A percentile compares a stretch with the other conserved stretches of the same genome.
Conservation (phyloP, 1,140 invertebrate species). For the Apis florea region DNA sequence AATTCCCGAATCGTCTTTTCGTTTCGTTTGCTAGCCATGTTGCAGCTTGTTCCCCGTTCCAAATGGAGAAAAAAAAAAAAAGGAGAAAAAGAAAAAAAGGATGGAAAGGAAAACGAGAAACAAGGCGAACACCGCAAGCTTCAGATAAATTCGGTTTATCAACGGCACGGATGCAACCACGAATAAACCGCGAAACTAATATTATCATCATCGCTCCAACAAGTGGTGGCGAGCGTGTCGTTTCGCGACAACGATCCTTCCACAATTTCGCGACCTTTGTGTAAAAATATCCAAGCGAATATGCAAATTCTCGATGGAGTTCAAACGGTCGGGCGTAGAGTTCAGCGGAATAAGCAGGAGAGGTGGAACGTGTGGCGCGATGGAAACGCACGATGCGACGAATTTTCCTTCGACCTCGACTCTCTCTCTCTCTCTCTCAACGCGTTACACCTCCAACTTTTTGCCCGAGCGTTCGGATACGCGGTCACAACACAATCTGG, state of each 20-base stretch:
- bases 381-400: not conserved
- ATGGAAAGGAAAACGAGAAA: not conserved
- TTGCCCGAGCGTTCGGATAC: not conserved
- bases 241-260: not conserved
- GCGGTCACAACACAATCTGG: conserved; percentile 46
- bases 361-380: no score
- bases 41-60: no score
- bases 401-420: conserved; percentile 31
- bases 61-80: not conserved
- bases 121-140: not conserved
- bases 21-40: no score
- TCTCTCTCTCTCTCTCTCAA: not conserved
- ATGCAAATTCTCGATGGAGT: conserved; percentile 5
- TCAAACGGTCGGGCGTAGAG: not conserved
- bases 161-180: not conserved
- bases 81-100: not conserved
- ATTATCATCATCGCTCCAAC: conserved; percentile 24
- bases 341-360: not conserved
- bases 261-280: conserved; percentile 10
- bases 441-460: conserved; percentile 7
- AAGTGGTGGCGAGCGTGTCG: conserved; percentile 21
- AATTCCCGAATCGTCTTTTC: not conserved
- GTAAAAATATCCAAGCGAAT: conserved; percentile 30
- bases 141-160: conserved; percentile 3
- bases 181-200: conserved; percentile 1